phyloP scores from a whole-genome alignment of 2,797 vertebrate genomes.

The Echiichthys vipera region DNA sequence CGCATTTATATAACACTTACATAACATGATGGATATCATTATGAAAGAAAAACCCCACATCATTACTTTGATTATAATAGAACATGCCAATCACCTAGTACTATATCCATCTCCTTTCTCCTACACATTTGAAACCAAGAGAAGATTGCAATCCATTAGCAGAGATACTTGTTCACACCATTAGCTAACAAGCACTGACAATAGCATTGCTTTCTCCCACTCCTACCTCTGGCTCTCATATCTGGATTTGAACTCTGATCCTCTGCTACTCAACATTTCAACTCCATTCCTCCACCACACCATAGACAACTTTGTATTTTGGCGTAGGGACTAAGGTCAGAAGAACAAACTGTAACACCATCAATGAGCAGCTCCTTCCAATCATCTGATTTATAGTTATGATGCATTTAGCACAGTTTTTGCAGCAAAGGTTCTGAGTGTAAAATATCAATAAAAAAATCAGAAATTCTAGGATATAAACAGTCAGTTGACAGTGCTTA shows the following conservation, averaged over 20 bases:
- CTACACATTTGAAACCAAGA: background rate
- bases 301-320: constrained; percentile 52
- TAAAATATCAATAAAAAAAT: constrained; percentile 1
- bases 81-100: constrained; percentile 13
- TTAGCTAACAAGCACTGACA: constrained; percentile 33
- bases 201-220: constrained; percentile 37
- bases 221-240: constrained; percentile 41
- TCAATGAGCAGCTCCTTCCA: constrained; percentile 26
- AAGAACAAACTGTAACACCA: constrained; percentile 44
- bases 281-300: constrained; percentile 54
- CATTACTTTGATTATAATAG: constrained; percentile 23
- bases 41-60: constrained; percentile 17
- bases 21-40: constrained; percentile 13
- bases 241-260: constrained; percentile 53
- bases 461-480: background rate
- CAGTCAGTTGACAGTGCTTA: background rate
- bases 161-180: constrained; percentile 29
- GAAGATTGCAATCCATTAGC: constrained; percentile 9
- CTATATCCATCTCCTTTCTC: background rate
- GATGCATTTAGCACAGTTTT: constrained; percentile 1
- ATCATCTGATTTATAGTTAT: background rate
- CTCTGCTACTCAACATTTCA: constrained; percentile 59
- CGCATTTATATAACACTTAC: constrained; percentile 35
- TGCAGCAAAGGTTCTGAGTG: background rate
- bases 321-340: constrained; percentile 48